Conservation (phyloP, 2,888 invertebrate species). For the Fissipunctia ypsillon region DNA sequence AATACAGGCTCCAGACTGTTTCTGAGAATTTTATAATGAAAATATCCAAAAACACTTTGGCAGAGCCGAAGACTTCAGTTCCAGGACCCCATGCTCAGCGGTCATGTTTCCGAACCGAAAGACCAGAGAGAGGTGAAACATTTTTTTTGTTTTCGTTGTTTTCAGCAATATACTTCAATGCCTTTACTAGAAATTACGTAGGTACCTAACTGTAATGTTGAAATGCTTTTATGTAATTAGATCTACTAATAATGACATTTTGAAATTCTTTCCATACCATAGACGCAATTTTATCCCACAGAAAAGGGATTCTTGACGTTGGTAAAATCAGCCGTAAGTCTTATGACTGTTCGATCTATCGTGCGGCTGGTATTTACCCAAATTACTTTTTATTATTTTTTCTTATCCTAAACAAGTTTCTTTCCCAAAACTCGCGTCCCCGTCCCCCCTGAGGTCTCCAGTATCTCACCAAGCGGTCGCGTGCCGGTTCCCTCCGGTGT, state of each 20-base stretch:
- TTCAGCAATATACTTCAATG: not conserved
- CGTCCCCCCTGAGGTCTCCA: not conserved
- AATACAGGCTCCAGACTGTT: not conserved
- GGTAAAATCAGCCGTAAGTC: not conserved
- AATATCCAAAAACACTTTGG: not conserved
- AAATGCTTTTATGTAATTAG: not conserved
- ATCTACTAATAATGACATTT: too few species aligned
- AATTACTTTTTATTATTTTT: not conserved
- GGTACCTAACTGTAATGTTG: not conserved
- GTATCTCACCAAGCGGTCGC: slow-evolving; percentile 42
- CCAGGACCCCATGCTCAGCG: not conserved
- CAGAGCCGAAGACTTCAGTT: not conserved
- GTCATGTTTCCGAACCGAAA: not conserved
- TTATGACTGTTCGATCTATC: not conserved
- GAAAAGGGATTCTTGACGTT: not conserved
- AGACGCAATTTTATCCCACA: not conserved
- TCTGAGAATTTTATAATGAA: not conserved
- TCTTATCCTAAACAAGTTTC: not conserved
- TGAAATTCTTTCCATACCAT: not conserved
- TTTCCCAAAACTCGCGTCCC: not conserved
- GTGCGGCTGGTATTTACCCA: not conserved
- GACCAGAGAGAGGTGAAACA: not conserved
- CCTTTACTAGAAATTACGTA: not conserved
- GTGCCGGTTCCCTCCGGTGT: slow-evolving; percentile 62
- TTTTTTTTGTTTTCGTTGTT: not conserved